Base-by-base conservation (phyloP, 2,113 vertebrate species). In the Syrrhaptes paradoxus region DNA sequence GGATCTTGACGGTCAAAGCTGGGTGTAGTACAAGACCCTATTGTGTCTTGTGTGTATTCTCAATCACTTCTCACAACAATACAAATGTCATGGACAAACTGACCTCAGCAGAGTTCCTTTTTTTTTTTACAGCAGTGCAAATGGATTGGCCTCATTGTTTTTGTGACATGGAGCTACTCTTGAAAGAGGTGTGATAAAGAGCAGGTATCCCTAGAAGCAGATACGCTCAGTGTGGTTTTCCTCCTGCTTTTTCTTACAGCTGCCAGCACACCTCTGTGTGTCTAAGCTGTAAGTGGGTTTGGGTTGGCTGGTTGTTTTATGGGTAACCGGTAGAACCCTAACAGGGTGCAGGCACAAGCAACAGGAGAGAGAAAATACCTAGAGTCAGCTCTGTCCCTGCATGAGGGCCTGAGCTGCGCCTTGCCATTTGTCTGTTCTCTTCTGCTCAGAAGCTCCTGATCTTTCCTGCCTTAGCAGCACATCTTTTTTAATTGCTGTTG, bases 381-480 rank as follows among this genome's bases (percentile, higher is more conserved):
- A 31, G 51, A 84, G 85, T 85, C 92, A 90, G 90, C 82, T 91
- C 45, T 91, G 66, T 65, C 62, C 49, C 48, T 68, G 48, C 12
- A 11, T 59, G 57, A 79, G 62, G 75, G 71, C 52, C 61, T 78
- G 48, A 83, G 43, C 85, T 87, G 75, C 91, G 87, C 75, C 41
- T 52, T 83, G 59, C 48, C 49, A 26, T 75, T 94, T 51, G 46
- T 59, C 63, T 75, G 0, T 94, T 87, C 85, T 84, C 46, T 88
- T 88, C 65, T 3, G 2, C 88, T 81, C 61, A 68, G 65, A 78
- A 51, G 61, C 65, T 93, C 76, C 68, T 93, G 63, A 76, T 88
- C 52, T 87, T 90, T 87, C 75, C 82, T 95, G 82, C 85, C 72
- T 87, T 94, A 3, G 0, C 75, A 77, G 92, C 75, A 94, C 58